Base-by-base conservation (phyloP, 1,140 invertebrate genomes). In the Apis cerana region DNA sequence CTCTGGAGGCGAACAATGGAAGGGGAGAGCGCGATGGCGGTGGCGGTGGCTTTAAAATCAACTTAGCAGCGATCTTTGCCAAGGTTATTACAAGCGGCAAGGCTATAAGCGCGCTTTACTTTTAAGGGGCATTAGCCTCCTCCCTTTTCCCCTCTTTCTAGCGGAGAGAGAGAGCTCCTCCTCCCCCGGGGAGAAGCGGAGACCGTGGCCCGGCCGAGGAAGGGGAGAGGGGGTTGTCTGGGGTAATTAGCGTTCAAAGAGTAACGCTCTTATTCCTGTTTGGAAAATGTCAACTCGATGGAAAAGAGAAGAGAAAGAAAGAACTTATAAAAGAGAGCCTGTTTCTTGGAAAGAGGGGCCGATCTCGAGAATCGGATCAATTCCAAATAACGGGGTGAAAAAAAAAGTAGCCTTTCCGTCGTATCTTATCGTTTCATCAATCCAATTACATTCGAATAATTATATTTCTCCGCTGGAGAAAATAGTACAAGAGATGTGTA, bases 191-290 rank as follows among this genome's bases (percentile, higher is more conserved):
- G 74, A 79, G 77, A 78, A 87, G 77, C 81, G 82, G 83, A 70
- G 85, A 89, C 75, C 72, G 71, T 65, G 76, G 74, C 68, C 68
- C 58, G 65, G 33, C 33, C 76, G 58, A 19, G 58, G 65, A 13
- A n/a, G 43, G 33, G 43, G 48, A 17, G 69, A 84, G 71, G 79
- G 61, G 81, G 74, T 85, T 81, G 88, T 85, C 85, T 75, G 88
- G 90, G 90, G 92, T 92, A 92, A 92, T 93, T 92, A 92, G 91
- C 80, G 85, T 67, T 85, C 72, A 84, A 89, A 92, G 91, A 92
- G 33, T 33, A 33, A 33, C 33, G 33, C 33, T 33, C 33, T 33
- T 33, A 33, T 33, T 33, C 33, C 33, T 33, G 33, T 33, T 33
- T 33, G 33, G 33, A 33, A 33, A 33, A 33, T 33, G 33, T 33